phyloP scores from a whole-genome alignment of 1,140 invertebrate species.

The Mya arenaria region DNA sequence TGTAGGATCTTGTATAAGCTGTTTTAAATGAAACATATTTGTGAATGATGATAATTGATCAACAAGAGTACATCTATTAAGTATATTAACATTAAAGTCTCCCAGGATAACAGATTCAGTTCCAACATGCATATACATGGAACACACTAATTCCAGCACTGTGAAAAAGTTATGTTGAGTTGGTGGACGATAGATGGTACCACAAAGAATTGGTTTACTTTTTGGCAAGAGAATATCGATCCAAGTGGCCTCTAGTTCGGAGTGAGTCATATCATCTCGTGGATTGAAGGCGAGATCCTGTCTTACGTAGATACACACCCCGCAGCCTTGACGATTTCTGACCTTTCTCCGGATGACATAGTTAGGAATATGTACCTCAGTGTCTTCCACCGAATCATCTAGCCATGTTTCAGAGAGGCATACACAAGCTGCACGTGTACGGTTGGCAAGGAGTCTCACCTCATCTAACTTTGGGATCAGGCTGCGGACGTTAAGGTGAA shows the following conservation, averaged over 20 bases:
- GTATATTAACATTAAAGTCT: slow-evolving; percentile 4
- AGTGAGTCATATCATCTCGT: not conserved
- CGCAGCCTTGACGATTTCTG: not conserved
- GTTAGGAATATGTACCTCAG: slow-evolving; percentile 2
- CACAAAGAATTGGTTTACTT: too few species aligned
- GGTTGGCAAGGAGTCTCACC: not conserved
- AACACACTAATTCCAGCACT: not conserved
- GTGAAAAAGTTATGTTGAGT: not conserved
- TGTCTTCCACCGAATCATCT: not conserved
- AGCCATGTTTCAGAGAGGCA: slow-evolving; percentile 12
- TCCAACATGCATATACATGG: not conserved
- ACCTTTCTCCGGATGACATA: not conserved
- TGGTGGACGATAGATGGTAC: slow-evolving; percentile 3
- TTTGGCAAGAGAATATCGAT: not conserved
- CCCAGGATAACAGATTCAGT: slow-evolving; percentile 7
- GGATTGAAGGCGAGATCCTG: not conserved
- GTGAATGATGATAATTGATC: slow-evolving; percentile 10
- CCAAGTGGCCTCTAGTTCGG: not conserved
- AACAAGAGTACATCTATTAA: too few species aligned
- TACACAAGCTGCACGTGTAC: not conserved
- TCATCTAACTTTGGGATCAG: slow-evolving; percentile 11
- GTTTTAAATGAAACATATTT: slow-evolving; percentile 30
- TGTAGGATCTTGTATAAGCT: slow-evolving; percentile 23
- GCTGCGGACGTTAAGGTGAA: slow-evolving; percentile 12
- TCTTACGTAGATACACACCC: not conserved